Evolutionary conservation across 1,140 invertebrate genomes (phyloP).

Genomic region (Steinernema feltiae): DNA sequence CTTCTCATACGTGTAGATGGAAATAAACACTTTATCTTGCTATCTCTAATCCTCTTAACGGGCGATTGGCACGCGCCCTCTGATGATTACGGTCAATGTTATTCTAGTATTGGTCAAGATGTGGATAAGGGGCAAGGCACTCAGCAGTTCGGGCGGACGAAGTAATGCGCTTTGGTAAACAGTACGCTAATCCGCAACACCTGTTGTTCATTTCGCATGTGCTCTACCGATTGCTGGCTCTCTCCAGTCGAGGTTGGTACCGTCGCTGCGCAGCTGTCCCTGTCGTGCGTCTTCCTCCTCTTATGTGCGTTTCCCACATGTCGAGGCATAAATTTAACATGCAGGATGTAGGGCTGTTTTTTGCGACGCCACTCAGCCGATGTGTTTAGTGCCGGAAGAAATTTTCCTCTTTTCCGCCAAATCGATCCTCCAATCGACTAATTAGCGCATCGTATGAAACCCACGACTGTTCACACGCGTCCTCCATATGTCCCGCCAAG

Average conservation of each 20-base stretch:
- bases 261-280: neutral
- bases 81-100: neutral
- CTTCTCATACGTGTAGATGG: neutral
- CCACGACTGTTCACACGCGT: neutral
- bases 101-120: neutral
- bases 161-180: neutral
- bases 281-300: neutral
- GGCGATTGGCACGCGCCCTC: neutral
- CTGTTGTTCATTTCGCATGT: slow-evolving; percentile 2
- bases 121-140: neutral
- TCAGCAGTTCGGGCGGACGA: neutral
- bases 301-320: neutral
- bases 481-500: neutral
- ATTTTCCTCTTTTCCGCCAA: neutral
- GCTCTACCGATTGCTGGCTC: neutral
- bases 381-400: neutral
- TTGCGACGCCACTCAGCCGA: neutral
- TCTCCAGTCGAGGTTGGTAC: neutral
- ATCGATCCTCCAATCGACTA: neutral
- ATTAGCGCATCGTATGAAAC: neutral
- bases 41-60: neutral
- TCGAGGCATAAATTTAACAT: neutral
- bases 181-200: neutral
- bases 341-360: neutral
- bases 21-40: neutral